phyloP scores from a whole-genome alignment of 2,797 vertebrate species.

The Hozukius guyotensis region DNA sequence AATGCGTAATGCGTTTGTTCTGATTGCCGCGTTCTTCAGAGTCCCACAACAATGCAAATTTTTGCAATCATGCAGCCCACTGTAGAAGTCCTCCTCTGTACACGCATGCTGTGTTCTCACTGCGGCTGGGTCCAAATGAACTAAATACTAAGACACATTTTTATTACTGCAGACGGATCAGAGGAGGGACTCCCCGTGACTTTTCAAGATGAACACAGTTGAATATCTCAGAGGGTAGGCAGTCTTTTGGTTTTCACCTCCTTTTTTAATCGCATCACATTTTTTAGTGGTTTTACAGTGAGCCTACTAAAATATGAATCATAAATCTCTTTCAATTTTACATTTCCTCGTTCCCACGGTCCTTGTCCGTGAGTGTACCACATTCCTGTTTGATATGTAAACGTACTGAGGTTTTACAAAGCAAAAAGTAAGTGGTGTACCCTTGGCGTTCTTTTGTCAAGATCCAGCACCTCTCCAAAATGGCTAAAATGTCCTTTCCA shows the following conservation, averaged over 20 bases:
- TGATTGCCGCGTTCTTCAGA: conserved; percentile 13
- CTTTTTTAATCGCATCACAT: background rate
- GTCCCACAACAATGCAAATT: background rate
- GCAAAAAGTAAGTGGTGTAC: background rate
- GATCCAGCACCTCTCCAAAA: background rate
- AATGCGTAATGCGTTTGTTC: conserved; percentile 33
- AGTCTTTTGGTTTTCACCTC: background rate
- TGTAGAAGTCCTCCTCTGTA: background rate
- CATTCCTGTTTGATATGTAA: background rate
- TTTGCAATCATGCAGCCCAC: background rate
- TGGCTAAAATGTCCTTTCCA: background rate
- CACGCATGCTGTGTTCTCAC: background rate
- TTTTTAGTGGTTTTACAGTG: background rate
- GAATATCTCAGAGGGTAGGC: background rate
- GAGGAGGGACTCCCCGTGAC: background rate
- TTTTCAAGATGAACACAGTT: background rate
- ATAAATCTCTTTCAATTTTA: background rate
- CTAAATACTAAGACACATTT: background rate
- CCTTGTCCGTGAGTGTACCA: background rate
- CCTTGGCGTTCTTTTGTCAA: background rate
- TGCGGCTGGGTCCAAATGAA: background rate
- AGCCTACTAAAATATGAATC: background rate
- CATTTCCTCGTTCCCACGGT: background rate
- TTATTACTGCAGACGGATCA: background rate
- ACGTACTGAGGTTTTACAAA: background rate